Evolutionary conservation across 2,888 invertebrate genomes (phyloP), one percentile per base, ranked within the genome.

Genomic region (Magallana nippona): DNA sequence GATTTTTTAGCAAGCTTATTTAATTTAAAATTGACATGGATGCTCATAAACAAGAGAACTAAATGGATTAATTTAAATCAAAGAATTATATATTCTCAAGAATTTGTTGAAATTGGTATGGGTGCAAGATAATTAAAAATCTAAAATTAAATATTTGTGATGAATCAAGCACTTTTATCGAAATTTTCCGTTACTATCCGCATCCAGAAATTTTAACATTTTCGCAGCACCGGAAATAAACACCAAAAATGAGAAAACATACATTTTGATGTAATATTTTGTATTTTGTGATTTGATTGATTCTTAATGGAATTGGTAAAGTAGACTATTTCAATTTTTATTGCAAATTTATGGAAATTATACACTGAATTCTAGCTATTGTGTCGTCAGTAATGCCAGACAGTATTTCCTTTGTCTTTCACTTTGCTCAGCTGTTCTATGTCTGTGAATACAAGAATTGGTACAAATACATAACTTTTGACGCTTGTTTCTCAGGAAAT

Each of bases 161-260:
- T 44, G 8, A 44, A 44, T 44, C 44, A 44, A 44, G 8, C 44
- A 44, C 44, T 44, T 8, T 44, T 44, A 44, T 44, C 5, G 44
- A 10, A 2, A 13, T 63, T 10, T 27, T 71, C 71, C 71, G 71
- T 71, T 71, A 27, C 32, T 15, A 13, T 71, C 71, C 71, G 71
- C 15, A 71, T 15, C 27, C 15, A 27, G 13, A 27, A 11, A 27
- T 1, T 27, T 13, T 27, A 10, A 13, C 15, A 15, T 17, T 71
- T 22, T 32, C 32, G 32, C 22, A 71, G 71, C 71, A 71, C 71
- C 22, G 71, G 71, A 71, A 71, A 71, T 63, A 13, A 63, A 71
- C 71, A 71, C 27, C 71, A 71, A 71, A 62, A 71, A 32, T 27
- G 71, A 71, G 71, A 71, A 32, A 71, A 71, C 63, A 71, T 71